phyloP scores from a whole-genome alignment of 1,140 invertebrate genomes.

The Micrasema longulum region DNA sequence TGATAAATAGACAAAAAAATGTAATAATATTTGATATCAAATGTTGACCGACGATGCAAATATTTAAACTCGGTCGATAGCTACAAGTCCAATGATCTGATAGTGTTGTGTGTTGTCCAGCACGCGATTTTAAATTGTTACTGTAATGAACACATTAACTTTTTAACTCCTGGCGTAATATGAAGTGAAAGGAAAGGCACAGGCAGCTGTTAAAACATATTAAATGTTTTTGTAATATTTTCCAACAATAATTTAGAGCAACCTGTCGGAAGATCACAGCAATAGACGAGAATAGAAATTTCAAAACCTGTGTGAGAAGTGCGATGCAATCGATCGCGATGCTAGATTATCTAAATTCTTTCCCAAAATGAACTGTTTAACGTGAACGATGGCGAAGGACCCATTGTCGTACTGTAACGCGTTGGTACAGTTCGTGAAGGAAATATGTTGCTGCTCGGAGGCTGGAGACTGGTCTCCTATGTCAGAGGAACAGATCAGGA shows the following conservation, averaged over 20 bases:
- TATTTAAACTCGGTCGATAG: not conserved
- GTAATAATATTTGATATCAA: too few species aligned
- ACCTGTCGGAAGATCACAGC: too few species aligned
- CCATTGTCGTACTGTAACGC: slow-evolving; percentile 57
- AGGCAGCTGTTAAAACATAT: not conserved
- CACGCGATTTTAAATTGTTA: slow-evolving; percentile 27
- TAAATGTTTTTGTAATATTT: too few species aligned
- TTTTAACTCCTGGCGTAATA: slow-evolving; percentile 3
- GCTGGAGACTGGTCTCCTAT: slow-evolving; percentile 65
- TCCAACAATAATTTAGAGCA: too few species aligned
- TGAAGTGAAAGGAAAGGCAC: slow-evolving; percentile 16
- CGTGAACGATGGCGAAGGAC: slow-evolving; percentile 24
- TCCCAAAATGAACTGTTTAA: not conserved
- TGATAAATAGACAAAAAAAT: too few species aligned
- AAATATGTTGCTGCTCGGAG: slow-evolving; percentile 66
- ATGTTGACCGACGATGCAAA: too few species aligned
- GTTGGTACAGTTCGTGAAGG: slow-evolving; percentile 63
- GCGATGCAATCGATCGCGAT: too few species aligned
- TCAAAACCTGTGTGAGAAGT: too few species aligned
- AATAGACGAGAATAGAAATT: too few species aligned
- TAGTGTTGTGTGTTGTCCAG: too few species aligned
- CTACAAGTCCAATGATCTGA: not conserved
- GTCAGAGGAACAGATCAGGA: slow-evolving; percentile 46
- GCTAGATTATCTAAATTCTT: too few species aligned
- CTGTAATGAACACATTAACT: slow-evolving; percentile 10